A percentile compares a stretch with the other conserved stretches of the same genome.
phyloP scores from a whole-genome alignment of 1,140 invertebrate genomes.

The Zaprionus taronus region DNA sequence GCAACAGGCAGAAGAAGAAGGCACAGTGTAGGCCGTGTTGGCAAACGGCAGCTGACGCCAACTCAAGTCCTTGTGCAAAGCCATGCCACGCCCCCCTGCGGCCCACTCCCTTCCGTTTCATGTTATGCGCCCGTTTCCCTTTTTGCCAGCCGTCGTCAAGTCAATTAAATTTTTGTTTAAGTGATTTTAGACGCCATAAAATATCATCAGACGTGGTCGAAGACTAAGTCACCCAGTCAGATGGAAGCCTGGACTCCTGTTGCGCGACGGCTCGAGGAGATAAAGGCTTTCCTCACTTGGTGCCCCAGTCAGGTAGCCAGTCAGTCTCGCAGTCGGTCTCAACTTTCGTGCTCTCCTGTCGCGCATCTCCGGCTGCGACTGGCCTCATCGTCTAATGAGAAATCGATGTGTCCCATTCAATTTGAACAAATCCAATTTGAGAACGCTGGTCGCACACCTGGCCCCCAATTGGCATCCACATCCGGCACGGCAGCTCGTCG shows the following conservation, averaged over 20 bases:
- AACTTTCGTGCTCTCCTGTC: not conserved
- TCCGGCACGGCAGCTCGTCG: slow-evolving; percentile 4
- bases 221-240: not conserved
- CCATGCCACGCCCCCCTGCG: not conserved
- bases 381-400: slow-evolving; percentile 60
- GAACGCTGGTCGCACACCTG: slow-evolving; percentile 26
- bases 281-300: not conserved
- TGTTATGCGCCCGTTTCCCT: slow-evolving; percentile 42
- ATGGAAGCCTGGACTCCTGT: not conserved
- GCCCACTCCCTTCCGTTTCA: slow-evolving; percentile 42
- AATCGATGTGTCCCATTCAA: slow-evolving; percentile 75
- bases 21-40: not conserved
- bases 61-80: not conserved
- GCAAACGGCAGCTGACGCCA: slow-evolving; percentile 26
- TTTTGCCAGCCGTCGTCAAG: slow-evolving; percentile 49
- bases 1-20: slow-evolving; percentile 2
- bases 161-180: slow-evolving; percentile 82
- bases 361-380: not conserved
- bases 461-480: slow-evolving; percentile 52
- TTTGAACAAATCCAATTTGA: slow-evolving; percentile 63
- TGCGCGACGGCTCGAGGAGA: not conserved
- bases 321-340: not conserved
- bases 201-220: slow-evolving; percentile 43
- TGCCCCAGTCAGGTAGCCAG: not conserved
- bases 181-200: slow-evolving; percentile 77